Conservation (phyloP, 1,140 invertebrate genomes). For the Eupristina koningsbergeri region DNA sequence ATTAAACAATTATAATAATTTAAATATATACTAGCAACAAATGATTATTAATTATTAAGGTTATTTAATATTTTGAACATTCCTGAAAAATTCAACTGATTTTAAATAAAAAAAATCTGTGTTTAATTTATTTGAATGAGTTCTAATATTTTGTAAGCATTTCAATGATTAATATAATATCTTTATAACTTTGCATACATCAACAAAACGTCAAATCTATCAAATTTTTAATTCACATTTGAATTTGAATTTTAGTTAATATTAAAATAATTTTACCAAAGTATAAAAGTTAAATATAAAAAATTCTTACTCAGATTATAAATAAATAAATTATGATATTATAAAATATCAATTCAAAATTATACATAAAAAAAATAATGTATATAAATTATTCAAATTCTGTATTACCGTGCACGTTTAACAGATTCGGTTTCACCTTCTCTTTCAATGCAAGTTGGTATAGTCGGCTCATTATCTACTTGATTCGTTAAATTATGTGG, state of each 20-base stretch:
- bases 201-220: too few relatives aligned
- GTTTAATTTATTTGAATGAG: too few relatives aligned
- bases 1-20: too few relatives aligned
- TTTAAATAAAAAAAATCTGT: too few relatives aligned
- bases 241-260: too few relatives aligned
- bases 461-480: slow-evolving; percentile 62
- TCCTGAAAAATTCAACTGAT: background rate
- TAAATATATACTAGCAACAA: background rate
- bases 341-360: background rate
- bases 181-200: too few relatives aligned
- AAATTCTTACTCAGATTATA: background rate
- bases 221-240: too few relatives aligned
- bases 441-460: slow-evolving; percentile 71
- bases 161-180: too few relatives aligned
- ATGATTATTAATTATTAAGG: background rate
- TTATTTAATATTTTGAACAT: background rate
- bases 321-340: too few relatives aligned
- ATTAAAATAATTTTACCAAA: too few relatives aligned
- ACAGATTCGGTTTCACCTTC: slow-evolving; percentile 67
- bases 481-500: slow-evolving; percentile 60
- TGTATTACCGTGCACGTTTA: slow-evolving; percentile 73
- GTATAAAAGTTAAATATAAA: too few relatives aligned
- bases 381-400: slow-evolving; percentile 11
- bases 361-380: slow-evolving; percentile 23
- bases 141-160: too few relatives aligned